Evolutionary conservation across 1,140 invertebrate genomes (phyloP), one percentile per base, ranked within the genome.

Genomic region (Dendroctonus valens): DNA sequence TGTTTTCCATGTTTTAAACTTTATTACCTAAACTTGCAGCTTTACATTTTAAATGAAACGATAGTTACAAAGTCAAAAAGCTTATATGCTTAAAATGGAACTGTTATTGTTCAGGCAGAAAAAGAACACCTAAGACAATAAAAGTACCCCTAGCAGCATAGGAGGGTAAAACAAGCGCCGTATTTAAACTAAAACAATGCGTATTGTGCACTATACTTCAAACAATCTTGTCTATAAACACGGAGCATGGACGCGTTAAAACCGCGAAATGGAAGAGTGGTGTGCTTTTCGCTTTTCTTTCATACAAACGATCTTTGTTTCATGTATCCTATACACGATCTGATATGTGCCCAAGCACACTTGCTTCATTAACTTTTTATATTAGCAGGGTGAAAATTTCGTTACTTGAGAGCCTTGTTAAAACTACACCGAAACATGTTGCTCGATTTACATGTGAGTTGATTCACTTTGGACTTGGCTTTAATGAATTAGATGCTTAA

Each of bases 141-240:
- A 72, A 72, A 71, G 58, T 70, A 69, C 67, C 69, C 71, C 65
- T 57, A 41, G 65, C 59, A 68, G 66, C 53, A 66, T 62, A 54
- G 51, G 65, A 71, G 68, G 69, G 69, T 67, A 62, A 69, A 68
- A 69, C 53, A 63, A 61, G 41, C 41, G 41, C 38, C 49, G 65
- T 62, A 60, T 70, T 73, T 71, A 69, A 71, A 54, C 65, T 69
- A 73, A 73, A 73, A 73, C 71, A 73, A 73, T 73, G 71, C 67
- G 51, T 58, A 71, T 68, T 73, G 71, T 71, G 53, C 64, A 70
- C 55, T 72, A 49, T 48, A 69, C 69, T 72, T 70, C 62, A 72
- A 69, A 67, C 71, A 69, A 67, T 71, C 67, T 69, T 73, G 71
- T 71, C 67, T 69, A 71, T 71, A 73, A 64, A 72, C 65, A 60